Evolutionary conservation across 2,888 invertebrate genomes (phyloP).

Genomic region (Limnephilus marmoratus): DNA sequence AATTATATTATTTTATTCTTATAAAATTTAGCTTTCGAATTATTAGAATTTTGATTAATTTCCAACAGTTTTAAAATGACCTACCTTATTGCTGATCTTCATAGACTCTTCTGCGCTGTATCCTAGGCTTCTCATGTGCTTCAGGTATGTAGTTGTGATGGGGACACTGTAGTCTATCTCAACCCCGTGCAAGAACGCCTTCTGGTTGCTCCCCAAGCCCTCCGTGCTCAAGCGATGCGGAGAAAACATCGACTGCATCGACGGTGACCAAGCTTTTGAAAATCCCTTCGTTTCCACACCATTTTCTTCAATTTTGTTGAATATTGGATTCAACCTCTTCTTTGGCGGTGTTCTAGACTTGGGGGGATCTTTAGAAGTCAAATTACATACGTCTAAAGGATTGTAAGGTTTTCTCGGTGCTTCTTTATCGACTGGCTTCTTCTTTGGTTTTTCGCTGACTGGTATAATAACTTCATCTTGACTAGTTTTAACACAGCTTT

Average conservation of each 20-base stretch:
- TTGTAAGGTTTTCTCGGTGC: conserved; percentile 71
- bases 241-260: conserved; percentile 69
- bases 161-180: conserved; percentile 90
- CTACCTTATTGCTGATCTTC: conserved; percentile 79
- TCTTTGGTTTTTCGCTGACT: conserved; percentile 67
- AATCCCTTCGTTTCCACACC: conserved; percentile 72
- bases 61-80: conserved; percentile 66
- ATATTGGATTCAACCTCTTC: conserved; percentile 72
- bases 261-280: conserved; percentile 81
- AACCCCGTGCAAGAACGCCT: conserved; percentile 69
- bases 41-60: too few species aligned
- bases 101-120: conserved; percentile 80
- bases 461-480: not conserved
- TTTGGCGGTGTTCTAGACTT: conserved; percentile 76
- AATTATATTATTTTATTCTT: too few species aligned
- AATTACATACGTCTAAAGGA: conserved; percentile 81
- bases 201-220: conserved; percentile 53
- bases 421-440: conserved; percentile 69
- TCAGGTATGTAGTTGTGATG: conserved; percentile 92
- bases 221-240: conserved; percentile 71
- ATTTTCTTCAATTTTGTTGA: conserved; percentile 69
- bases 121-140: conserved; percentile 87
- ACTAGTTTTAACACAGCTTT: conserved; percentile 23
- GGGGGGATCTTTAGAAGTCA: conserved; percentile 80
- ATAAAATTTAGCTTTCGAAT: too few species aligned